Base-by-base conservation (phyloP, 2,888 invertebrate genomes). In the Nipponacmea schrenckii region DNA sequence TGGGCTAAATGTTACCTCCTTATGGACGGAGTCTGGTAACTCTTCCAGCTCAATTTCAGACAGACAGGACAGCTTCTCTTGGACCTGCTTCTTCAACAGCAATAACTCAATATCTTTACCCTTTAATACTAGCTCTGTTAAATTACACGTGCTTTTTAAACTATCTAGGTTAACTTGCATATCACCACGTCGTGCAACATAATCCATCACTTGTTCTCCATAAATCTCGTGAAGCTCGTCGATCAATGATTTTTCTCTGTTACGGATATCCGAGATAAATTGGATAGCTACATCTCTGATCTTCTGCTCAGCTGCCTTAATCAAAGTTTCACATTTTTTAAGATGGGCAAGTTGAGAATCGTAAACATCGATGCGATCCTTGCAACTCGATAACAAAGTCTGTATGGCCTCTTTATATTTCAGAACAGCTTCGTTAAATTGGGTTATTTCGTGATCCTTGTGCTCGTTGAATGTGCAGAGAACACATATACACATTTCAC, bases 381-480 rank as follows among this genome's bases (percentile, higher is more conserved):
- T 86, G 80, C 89, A 89, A 48, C 74, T 78, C 64, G 79, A 78
- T 65, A 89, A 78, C 20, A 87, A 78, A 20, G 75, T 76, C 75
- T 87, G 85, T 63, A 89, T 89, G 69, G 80, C 84, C 68, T 87
- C 86, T 74, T 89, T 89, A 80, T 89, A 89, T 76, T 87, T 88
- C 15, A 77, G 72, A 44, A 88, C 88, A 4, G 89, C 89, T 65
- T 88, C 85, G 24, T 81, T 82, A 76, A 89, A 88, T 70, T 86
- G 84, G 5, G 85, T 80, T 62, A 88, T 83, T 73, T 88, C 88
- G 73, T 88, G 88, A 71, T 87, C 87, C 72, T 85, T 85, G 79
- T 88, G 89, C 76, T 88, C 88, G 73, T 87, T 88, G 80, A 89
- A 89, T 7, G 89, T 89, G 75, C 89, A 89, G 65, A 89, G 82